A percentile compares a stretch with the other conserved stretches of the same genome.
Conservation (phyloP, 2,888 invertebrate species). For the Ischnura elegans region DNA sequence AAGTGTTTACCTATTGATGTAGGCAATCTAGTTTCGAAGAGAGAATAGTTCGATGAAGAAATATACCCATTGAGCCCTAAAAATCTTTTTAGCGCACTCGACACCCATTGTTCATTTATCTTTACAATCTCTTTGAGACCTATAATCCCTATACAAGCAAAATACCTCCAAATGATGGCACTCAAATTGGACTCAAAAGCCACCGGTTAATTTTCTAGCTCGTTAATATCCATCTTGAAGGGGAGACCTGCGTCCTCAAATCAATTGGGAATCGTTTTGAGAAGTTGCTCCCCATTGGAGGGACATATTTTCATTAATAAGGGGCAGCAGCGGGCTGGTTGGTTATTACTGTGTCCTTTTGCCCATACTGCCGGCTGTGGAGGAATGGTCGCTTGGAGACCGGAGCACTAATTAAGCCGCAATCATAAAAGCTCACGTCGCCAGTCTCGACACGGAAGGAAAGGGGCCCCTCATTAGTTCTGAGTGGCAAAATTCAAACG, state of each 20-base stretch:
- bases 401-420: neutral
- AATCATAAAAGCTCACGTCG: neutral
- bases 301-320: neutral
- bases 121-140: too few relatives aligned
- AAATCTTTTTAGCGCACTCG: too few relatives aligned
- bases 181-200: too few relatives aligned
- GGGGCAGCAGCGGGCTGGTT: neutral
- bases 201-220: neutral
- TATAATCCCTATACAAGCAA: too few relatives aligned
- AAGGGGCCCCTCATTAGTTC: neutral
- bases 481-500: neutral
- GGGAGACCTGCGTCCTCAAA: neutral
- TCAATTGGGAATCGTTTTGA: neutral
- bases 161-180: too few relatives aligned
- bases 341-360: neutral
- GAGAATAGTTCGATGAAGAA: too few relatives aligned
- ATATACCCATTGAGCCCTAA: too few relatives aligned
- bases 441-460: neutral
- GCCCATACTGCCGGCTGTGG: neutral
- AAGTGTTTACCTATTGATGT: too few relatives aligned
- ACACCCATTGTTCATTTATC: too few relatives aligned
- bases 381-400: neutral
- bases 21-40: too few relatives aligned
- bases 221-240: neutral
- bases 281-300: neutral